Evolutionary conservation across 2,888 invertebrate species (phyloP).

Genomic region (Archips xylosteana): DNA sequence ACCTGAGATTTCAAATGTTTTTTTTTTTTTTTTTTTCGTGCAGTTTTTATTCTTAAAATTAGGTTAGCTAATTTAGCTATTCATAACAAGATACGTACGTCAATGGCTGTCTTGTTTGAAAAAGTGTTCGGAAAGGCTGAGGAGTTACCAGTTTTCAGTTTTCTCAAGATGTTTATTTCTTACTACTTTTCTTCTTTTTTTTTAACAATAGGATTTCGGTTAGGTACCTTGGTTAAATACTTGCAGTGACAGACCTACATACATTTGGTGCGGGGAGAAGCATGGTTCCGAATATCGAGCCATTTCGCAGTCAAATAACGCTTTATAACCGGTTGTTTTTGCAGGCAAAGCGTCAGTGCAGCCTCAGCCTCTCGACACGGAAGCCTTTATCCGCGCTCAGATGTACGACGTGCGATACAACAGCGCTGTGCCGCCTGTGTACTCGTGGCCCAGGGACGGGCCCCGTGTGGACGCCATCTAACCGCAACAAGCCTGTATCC

Average conservation of each 20-base stretch:
- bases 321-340: slow-evolving; percentile 31
- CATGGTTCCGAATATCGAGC: background rate
- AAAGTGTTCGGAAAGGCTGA: background rate
- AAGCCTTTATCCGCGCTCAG: slow-evolving; percentile 91
- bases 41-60: slow-evolving; percentile 1
- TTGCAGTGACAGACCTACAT: no score
- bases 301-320: background rate
- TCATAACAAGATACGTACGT: background rate
- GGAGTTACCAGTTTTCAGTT: no score
- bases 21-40: slow-evolving; percentile 7
- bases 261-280: background rate
- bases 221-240: no score
- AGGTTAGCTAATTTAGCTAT: slow-evolving; percentile 12
- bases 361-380: slow-evolving; percentile 91
- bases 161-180: no score
- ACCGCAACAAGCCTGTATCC: background rate
- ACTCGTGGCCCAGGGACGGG: slow-evolving; percentile 72
- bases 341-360: slow-evolving; percentile 91
- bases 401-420: slow-evolving; percentile 91
- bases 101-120: background rate
- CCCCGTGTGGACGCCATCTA: slow-evolving; percentile 66
- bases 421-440: slow-evolving; percentile 88
- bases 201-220: no score
- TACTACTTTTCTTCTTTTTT: no score
- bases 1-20: slow-evolving; percentile 11